Evolutionary conservation across 2,888 invertebrate genomes (phyloP), one percentile per base, ranked within the genome.

Genomic region (Chaetoderma sp.): DNA sequence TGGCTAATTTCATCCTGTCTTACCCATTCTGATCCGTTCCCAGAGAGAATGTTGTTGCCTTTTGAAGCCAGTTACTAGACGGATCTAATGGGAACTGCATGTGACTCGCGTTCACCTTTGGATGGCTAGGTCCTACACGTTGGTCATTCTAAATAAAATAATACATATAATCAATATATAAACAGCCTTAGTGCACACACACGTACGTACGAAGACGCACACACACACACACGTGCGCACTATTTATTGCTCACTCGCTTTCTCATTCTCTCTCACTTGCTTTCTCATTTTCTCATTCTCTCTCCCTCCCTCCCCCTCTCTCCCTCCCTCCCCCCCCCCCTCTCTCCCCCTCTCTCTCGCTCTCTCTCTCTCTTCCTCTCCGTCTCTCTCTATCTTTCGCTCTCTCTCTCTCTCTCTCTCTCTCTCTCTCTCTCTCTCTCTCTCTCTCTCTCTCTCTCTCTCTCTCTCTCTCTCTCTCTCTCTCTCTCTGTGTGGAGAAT

Each of bases 61-160:
- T 52, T 58, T 78, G 78, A 33, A 67, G 62, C 68, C 73, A 71
- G 63, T 75, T 75, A 27, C 71, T 68, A 21, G 62, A 42, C 1
- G 78, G 75, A 32, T 77, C 75, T 2, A 78, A 70, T 13, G 79
- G 78, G 21, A 80, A 70, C 49, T 75, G 63, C 69, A 78, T 66
- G 25, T 73, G 75, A 16, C 75, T 72, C 0, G 78, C 78, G 54
- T 76, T 72, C n/a, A 78, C 73, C 32, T 75, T 70, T 1, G 79
- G 79, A 50, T 70, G 77, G 27, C 63, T 57, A 4, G 78, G 78
- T n/a, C n/a, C n/a, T n/a, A n/a, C n/a, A n/a, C n/a, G n/a, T n/a
- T n/a, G n/a, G n/a, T n/a, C n/a, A n/a, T n/a, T n/a, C n/a, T n/a
- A n/a, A n/a, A n/a, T n/a, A n/a, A n/a, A n/a, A n/a, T n/a, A n/a